Conservation (phyloP, 2,113 vertebrate genomes). For the Balaenoptera acutorostrata region DNA sequence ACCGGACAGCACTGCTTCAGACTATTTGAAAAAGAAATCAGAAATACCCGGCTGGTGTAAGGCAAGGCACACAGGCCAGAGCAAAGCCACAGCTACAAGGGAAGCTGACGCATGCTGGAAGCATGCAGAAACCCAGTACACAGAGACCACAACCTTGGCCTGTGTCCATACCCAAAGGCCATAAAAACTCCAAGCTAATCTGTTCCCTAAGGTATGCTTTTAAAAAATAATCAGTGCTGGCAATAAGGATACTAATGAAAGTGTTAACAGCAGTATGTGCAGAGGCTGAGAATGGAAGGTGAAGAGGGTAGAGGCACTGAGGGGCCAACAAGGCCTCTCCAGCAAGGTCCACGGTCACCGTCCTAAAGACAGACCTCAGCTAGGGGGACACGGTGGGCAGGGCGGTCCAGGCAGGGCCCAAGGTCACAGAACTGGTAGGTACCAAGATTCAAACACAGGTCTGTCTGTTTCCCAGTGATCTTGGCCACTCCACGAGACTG, state of each 20-base stretch:
- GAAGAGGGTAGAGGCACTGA: background rate
- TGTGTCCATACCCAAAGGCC: constrained; percentile 16
- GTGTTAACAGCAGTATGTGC: background rate
- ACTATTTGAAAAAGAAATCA: background rate
- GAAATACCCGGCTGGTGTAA: background rate
- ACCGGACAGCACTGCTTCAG: background rate
- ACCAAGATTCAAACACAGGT: background rate
- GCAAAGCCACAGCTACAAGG: background rate
- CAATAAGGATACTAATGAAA: background rate
- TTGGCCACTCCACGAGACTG: background rate
- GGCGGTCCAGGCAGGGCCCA: background rate
- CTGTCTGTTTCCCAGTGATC: background rate
- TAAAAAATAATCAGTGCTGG: constrained; percentile 12
- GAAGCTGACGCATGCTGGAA: background rate
- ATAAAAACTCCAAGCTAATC: constrained; percentile 31
- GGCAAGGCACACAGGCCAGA: background rate
- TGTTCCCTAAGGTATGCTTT: constrained; percentile 26
- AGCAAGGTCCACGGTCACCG: background rate
- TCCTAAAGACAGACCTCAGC: background rate
- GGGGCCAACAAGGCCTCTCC: background rate
- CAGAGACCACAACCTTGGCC: background rate
- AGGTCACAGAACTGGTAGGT: background rate
- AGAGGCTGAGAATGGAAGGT: background rate
- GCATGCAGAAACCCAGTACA: background rate
- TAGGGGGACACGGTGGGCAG: background rate